These are phyloP conservation scores for Drosophila navojoa DNA, from an alignment of 1,140 invertebrate genomes.

Conservation along the genomic window DNA sequence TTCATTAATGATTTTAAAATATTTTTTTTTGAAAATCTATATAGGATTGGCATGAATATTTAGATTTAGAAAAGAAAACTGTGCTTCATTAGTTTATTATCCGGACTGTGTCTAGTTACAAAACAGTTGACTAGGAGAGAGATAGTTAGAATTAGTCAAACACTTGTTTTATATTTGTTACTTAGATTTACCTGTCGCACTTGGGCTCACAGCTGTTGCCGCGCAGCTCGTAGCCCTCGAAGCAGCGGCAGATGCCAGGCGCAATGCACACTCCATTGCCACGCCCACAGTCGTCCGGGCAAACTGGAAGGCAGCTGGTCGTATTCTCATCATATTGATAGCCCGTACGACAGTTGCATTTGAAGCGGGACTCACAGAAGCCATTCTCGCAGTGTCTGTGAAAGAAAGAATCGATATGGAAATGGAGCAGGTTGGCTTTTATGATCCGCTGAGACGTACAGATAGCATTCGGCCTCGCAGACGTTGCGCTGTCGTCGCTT, in stretches of 20 bases:
- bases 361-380: constrained; percentile 85
- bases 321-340: constrained; percentile 84
- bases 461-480: constrained; percentile 77
- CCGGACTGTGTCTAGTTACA: no score
- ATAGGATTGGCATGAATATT: no score
- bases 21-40: no score
- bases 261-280: constrained; percentile 84
- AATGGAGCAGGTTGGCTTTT: not conserved
- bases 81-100: no score
- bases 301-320: constrained; percentile 73
- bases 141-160: not conserved
- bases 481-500: constrained; percentile 71
- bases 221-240: constrained; percentile 84
- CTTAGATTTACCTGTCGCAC: constrained; percentile 60
- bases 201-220: constrained; percentile 61
- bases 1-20: no score
- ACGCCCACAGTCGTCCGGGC: constrained; percentile 77
- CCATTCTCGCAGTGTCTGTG: constrained; percentile 85
- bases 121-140: not conserved
- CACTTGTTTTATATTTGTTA: no score
- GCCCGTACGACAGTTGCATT: constrained; percentile 86
- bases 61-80: no score
- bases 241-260: constrained; percentile 86
- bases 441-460: constrained; percentile 45
- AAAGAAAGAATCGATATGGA: no score